Percentiles rank a stretch among this genome's conserved stretches.
These are phyloP conservation scores for Sebastes matsubarae DNA, from an alignment of 2,797 vertebrate species.

Conservation along the genomic window DNA sequence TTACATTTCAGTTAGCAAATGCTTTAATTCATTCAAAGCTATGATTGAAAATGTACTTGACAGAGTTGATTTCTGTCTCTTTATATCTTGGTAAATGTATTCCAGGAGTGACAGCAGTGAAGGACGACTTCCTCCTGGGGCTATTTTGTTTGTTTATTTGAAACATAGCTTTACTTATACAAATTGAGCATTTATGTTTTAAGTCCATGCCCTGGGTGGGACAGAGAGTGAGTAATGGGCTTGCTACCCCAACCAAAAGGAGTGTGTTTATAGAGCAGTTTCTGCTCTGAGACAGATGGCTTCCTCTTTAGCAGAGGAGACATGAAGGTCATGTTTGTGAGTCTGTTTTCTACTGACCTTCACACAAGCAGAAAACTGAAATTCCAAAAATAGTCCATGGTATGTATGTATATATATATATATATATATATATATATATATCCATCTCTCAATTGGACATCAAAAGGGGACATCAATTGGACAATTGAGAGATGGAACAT, in stretches of 20 bases:
- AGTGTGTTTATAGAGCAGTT: slow-evolving; percentile 44
- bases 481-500: neutral
- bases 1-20: neutral
- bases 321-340: slow-evolving; percentile 56
- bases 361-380: slow-evolving; percentile 19
- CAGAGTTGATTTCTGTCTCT: neutral
- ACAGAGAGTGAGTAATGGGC: slow-evolving; percentile 39
- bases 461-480: too few relatives aligned
- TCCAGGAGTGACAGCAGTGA: neutral
- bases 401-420: neutral
- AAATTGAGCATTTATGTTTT: slow-evolving; percentile 11
- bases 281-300: slow-evolving; percentile 53
- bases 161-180: slow-evolving; percentile 13
- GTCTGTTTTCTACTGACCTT: slow-evolving; percentile 35
- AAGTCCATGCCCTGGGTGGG: neutral
- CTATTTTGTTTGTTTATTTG: slow-evolving; percentile 23
- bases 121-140: neutral
- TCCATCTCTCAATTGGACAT: too few relatives aligned
- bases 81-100: slow-evolving; percentile 15
- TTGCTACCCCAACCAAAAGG: slow-evolving; percentile 33
- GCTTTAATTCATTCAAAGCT: neutral
- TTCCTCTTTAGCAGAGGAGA: slow-evolving; percentile 62
- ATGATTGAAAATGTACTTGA: neutral
- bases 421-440: neutral
- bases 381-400: slow-evolving; percentile 22